These are phyloP conservation scores for Tetranychus cinnabarinus DNA, from an alignment of 1,140 invertebrate genomes.

Conservation along the genomic window DNA sequence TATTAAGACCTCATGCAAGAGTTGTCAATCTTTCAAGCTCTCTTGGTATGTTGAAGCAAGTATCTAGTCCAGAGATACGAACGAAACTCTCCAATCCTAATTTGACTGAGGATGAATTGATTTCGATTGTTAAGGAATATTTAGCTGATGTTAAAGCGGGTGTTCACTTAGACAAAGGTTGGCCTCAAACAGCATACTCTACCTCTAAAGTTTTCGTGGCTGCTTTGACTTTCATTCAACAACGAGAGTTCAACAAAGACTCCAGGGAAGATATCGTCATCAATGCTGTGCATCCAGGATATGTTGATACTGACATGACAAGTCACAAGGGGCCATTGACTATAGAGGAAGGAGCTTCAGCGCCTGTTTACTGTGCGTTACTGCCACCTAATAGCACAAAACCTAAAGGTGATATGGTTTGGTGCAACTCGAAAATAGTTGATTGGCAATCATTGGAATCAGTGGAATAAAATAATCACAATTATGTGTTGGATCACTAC, in stretches of 20 bases:
- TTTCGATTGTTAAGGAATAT: conserved; percentile 36
- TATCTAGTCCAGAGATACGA: conserved; percentile 22
- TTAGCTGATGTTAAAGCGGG: conserved; percentile 30
- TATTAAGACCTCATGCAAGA: conserved; percentile 36
- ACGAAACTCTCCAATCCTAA: conserved; percentile 27
- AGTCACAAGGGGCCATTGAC: conserved; percentile 37
- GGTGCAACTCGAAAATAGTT: conserved; percentile 20
- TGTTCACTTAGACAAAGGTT: conserved; percentile 29
- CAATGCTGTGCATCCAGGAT: conserved; percentile 34
- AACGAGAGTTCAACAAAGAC: conserved; percentile 30
- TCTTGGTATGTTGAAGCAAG: conserved; percentile 20
- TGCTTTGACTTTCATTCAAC: conserved; percentile 35
- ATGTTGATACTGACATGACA: conserved; percentile 47
- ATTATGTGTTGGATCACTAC: conserved; percentile 16
- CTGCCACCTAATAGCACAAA: conserved; percentile 22
- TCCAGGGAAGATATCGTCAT: conserved; percentile 30
- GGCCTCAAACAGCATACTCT: conserved; percentile 33
- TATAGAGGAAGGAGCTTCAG: conserved; percentile 30
- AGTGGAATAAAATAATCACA: conserved; percentile 10
- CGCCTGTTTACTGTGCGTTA: conserved; percentile 26
- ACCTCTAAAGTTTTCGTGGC: conserved; percentile 39
- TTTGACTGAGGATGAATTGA: conserved; percentile 31
- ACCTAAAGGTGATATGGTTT: conserved; percentile 26
- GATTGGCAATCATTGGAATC: conserved; percentile 24
- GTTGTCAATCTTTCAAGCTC: conserved; percentile 50